A percentile compares a stretch with the other conserved stretches of the same genome.
Conservation (phyloP, 2,888 invertebrate genomes). For the Tetranychus piercei region DNA sequence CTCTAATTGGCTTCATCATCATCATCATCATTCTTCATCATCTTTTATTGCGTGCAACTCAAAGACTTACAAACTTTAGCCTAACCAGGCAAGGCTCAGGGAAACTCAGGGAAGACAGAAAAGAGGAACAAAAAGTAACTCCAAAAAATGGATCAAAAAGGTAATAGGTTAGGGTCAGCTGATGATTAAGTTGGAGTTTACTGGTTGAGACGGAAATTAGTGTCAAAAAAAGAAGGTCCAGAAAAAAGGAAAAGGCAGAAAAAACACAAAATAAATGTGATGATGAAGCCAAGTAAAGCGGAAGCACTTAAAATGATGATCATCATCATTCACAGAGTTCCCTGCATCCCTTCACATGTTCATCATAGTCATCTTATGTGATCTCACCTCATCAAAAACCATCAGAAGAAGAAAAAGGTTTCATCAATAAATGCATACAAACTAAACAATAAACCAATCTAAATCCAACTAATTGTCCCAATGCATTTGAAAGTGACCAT, state of each 20-base stretch:
- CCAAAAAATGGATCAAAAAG: background rate
- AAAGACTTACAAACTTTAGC: no score
- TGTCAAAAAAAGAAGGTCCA: background rate
- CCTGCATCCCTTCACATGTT: background rate
- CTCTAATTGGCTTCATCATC: background rate
- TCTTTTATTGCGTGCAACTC: background rate
- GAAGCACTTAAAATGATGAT: background rate
- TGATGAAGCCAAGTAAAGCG: conserved; percentile 1
- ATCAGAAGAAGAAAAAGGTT: background rate
- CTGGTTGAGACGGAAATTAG: background rate
- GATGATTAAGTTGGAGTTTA: background rate
- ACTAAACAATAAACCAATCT: background rate
- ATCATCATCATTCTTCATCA: background rate
- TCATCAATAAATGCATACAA: background rate
- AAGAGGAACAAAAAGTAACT: no score
- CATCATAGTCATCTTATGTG: background rate
- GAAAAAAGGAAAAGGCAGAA: background rate
- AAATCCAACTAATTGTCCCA: background rate
- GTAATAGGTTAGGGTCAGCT: background rate
- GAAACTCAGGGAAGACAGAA: no score
- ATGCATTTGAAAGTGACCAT: background rate
- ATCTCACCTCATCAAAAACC: background rate
- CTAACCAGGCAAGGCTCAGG: no score
- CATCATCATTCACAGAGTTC: background rate
- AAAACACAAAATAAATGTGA: background rate